A percentile compares a stretch with the other conserved stretches of the same genome.
Evolutionary conservation across 2,113 vertebrate genomes (phyloP).

Genomic region (Psittacula cyanocephala): DNA sequence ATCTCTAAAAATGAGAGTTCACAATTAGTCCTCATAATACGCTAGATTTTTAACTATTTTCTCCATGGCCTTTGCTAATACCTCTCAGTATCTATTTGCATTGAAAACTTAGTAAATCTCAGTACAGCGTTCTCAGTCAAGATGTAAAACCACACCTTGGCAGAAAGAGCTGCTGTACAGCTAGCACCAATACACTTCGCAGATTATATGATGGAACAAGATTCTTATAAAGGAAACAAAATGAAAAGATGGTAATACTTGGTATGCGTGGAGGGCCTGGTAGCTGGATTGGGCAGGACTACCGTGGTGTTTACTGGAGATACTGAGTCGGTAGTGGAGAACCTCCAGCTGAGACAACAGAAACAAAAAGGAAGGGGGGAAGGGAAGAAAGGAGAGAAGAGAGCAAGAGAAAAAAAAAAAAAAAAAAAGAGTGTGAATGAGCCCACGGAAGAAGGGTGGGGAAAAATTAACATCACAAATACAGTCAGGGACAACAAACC

Average conservation of each 20-base stretch:
- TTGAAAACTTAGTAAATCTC: background rate
- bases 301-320: slow-evolving; percentile 93
- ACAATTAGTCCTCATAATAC: background rate
- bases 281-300: slow-evolving; percentile 87
- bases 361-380: slow-evolving; percentile 53
- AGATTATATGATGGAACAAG: slow-evolving; percentile 53
- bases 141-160: background rate
- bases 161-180: background rate
- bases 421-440: slow-evolving; percentile 56
- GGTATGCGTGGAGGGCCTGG: slow-evolving; percentile 96
- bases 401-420: slow-evolving; percentile 59
- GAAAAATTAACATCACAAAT: slow-evolving; percentile 70
- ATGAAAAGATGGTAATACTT: slow-evolving; percentile 92
- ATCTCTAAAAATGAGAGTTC: background rate
- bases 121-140: background rate
- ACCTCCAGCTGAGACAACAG: slow-evolving; percentile 94
- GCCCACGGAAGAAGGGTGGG: slow-evolving; percentile 44
- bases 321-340: slow-evolving; percentile 97
- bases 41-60: background rate
- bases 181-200: slow-evolving; percentile 19
- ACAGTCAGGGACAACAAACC: slow-evolving; percentile 59
- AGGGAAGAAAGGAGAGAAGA: slow-evolving; percentile 33
- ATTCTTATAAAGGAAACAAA: slow-evolving; percentile 55
- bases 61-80: background rate
- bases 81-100: background rate